A percentile compares a stretch with the other conserved stretches of the same genome.
Evolutionary conservation across 2,888 invertebrate species (phyloP).

Genomic region (Incurvaria masculella): DNA sequence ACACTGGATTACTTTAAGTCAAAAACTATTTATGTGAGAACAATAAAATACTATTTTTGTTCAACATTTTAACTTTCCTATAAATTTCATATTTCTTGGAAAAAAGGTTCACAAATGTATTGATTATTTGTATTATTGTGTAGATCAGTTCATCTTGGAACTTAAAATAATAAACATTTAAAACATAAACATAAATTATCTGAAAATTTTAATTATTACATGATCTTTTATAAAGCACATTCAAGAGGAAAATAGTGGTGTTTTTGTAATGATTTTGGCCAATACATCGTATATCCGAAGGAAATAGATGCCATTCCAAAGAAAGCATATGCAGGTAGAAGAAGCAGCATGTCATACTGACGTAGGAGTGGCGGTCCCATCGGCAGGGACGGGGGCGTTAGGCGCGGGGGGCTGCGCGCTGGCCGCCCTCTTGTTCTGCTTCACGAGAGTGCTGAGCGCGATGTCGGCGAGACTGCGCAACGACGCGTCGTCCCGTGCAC

Average conservation of each 20-base stretch:
- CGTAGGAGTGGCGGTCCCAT: conserved; percentile 25
- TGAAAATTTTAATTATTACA: no score
- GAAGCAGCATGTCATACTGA: conserved; percentile 18
- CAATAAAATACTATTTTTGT: no score
- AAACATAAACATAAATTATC: no score
- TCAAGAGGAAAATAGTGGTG: conserved; percentile 7
- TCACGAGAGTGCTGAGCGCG: conserved; percentile 74
- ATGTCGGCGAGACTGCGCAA: conserved; percentile 85
- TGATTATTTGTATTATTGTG: no score
- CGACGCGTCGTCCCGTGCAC: conserved; percentile 82
- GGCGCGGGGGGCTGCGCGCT: conserved; percentile 17
- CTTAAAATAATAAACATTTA: no score
- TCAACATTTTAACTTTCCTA: no score
- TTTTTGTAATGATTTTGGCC: neutral
- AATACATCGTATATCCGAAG: neutral
- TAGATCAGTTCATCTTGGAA: no score
- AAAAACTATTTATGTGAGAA: no score
- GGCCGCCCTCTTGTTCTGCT: conserved; percentile 66
- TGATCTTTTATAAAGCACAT: no score
- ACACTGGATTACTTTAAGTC: no score
- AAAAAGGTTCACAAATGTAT: no score
- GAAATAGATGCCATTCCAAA: neutral
- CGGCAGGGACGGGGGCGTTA: conserved; percentile 24
- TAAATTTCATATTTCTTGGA: no score
- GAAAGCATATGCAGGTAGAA: neutral